Conservation (phyloP, 2,113 vertebrate species). For the Vulpes vulpes region DNA sequence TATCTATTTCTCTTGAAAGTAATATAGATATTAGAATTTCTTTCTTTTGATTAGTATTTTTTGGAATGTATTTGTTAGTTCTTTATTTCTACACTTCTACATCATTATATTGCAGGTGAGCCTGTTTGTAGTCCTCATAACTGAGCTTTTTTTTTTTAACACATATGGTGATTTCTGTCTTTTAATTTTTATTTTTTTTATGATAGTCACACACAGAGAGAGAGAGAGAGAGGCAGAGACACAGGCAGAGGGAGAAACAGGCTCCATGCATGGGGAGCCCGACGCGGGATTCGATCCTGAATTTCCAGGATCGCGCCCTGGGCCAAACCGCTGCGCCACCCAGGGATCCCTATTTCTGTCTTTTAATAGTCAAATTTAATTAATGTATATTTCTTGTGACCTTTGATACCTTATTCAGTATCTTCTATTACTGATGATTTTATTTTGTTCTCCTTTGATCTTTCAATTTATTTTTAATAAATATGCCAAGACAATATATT, state of each 20-base stretch:
- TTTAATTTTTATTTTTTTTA: neutral
- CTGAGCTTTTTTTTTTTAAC: neutral
- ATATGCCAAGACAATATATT: neutral
- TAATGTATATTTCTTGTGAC: neutral
- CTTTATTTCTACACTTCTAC: neutral
- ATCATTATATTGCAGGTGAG: neutral
- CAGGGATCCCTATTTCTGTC: neutral
- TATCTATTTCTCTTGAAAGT: neutral
- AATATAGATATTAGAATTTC: neutral
- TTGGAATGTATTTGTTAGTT: neutral
- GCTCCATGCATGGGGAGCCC: too few species aligned
- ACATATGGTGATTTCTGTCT: neutral
- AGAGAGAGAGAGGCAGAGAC: too few species aligned
- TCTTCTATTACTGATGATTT: neutral
- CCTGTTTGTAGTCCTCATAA: neutral
- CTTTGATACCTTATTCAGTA: neutral
- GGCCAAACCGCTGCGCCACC: too few species aligned
- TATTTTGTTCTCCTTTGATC: neutral
- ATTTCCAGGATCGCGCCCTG: too few species aligned
- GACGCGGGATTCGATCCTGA: too few species aligned
- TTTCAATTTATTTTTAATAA: neutral
- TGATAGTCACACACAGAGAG: too few species aligned
- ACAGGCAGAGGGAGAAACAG: too few species aligned
- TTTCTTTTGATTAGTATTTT: neutral
- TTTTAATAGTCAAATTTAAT: neutral